These are phyloP conservation scores for Formicarius rufipectus DNA, from an alignment of 2,113 vertebrate species.

Conservation along the genomic window DNA sequence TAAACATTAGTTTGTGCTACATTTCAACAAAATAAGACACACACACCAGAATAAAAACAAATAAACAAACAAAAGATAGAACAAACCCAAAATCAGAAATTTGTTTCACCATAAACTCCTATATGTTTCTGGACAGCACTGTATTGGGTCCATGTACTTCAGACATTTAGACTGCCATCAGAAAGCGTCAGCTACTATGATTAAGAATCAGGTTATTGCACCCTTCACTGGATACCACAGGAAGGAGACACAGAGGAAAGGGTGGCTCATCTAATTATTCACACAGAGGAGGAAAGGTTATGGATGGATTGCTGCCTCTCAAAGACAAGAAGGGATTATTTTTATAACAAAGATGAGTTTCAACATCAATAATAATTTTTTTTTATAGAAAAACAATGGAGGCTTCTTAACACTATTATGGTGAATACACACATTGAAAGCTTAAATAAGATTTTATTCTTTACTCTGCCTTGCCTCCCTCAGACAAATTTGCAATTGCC, in stretches of 20 bases:
- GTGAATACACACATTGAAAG: not conserved
- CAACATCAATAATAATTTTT: not conserved
- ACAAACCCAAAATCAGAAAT: not conserved
- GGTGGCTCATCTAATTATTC: not conserved
- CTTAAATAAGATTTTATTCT: not conserved
- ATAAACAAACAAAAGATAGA: not conserved
- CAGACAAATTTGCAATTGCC: not conserved
- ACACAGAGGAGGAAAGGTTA: not conserved
- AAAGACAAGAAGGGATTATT: not conserved
- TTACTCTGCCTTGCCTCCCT: not conserved
- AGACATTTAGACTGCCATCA: not conserved
- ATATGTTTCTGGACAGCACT: not conserved
- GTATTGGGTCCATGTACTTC: accelerated
- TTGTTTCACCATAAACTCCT: not conserved
- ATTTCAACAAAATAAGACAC: not conserved
- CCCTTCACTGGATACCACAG: not conserved
- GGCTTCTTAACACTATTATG: not conserved
- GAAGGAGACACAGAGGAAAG: not conserved
- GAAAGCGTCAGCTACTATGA: not conserved
- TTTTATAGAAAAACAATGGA: not conserved
- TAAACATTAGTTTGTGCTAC: not conserved
- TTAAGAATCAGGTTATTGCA: not conserved
- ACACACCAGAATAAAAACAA: too few relatives aligned
- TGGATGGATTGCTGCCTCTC: not conserved
- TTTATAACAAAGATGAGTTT: not conserved